phyloP scores from a whole-genome alignment of 2,888 invertebrate genomes.

The Rhagium mordax region DNA sequence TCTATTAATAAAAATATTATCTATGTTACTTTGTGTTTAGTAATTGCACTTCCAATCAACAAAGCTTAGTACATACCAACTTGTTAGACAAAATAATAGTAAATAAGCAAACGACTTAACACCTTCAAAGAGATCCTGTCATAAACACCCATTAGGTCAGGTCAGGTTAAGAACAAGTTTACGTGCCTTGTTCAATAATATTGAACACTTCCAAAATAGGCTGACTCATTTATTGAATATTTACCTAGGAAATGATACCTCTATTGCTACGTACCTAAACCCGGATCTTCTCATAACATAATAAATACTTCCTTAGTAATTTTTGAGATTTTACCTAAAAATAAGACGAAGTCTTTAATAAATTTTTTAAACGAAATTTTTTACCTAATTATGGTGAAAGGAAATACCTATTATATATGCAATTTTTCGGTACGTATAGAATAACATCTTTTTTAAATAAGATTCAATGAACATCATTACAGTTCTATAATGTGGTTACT shows the following conservation, averaged over 20 bases:
- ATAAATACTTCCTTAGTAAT: not conserved
- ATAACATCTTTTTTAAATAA: too few species aligned
- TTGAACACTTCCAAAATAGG: not conserved
- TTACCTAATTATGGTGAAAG: too few species aligned
- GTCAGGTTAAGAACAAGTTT: not conserved
- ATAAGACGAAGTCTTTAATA: too few species aligned
- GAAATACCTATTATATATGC: too few species aligned
- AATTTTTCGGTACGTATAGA: too few species aligned
- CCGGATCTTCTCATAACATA: not conserved
- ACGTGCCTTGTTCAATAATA: not conserved
- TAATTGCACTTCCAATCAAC: not conserved
- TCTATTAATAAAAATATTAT: too few species aligned
- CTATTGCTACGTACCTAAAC: not conserved
- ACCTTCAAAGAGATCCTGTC: not conserved
- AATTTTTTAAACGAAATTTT: too few species aligned
- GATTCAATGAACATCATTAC: too few species aligned
- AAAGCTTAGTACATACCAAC: not conserved
- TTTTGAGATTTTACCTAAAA: too few species aligned
- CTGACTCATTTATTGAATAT: not conserved
- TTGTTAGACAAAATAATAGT: not conserved
- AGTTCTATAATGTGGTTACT: too few species aligned
- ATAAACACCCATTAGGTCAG: not conserved
- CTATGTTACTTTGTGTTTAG: too few species aligned
- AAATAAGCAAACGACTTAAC: not conserved
- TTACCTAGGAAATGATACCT: not conserved